Evolutionary conservation across 2,888 invertebrate species (phyloP).

Genomic region (Agonum fuliginosum): DNA sequence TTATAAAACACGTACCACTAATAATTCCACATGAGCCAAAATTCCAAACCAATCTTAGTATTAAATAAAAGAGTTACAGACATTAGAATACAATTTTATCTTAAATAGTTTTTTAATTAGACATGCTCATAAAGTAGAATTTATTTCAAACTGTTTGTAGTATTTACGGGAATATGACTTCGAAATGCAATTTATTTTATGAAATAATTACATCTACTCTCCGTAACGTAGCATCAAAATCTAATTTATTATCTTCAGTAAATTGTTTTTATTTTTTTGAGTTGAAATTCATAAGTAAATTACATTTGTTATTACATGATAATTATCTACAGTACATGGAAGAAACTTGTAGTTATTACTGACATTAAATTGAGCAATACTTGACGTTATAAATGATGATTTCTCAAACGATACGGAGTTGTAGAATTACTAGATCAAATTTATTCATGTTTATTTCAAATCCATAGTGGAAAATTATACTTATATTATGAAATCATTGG

Average conservation of each 20-base stretch:
- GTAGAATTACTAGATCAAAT: slow-evolving; percentile 1
- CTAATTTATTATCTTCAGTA: slow-evolving; percentile 11
- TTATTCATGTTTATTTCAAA: slow-evolving; percentile 14
- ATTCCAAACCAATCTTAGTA: too few species aligned
- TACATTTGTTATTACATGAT: slow-evolving; percentile 2
- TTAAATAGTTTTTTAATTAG: too few species aligned
- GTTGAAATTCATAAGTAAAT: background rate
- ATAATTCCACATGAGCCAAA: too few species aligned
- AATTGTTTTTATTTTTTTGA: slow-evolving; percentile 5
- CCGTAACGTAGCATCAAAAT: slow-evolving; percentile 2
- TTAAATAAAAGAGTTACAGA: too few species aligned
- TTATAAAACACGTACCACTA: too few species aligned
- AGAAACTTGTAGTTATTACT: slow-evolving; percentile 4
- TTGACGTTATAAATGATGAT: slow-evolving; percentile 3
- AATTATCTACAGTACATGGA: background rate
- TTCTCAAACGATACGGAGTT: background rate
- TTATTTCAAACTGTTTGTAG: too few species aligned
- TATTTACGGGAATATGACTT: too few species aligned
- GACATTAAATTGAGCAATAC: slow-evolving; percentile 19
- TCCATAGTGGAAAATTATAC: slow-evolving; percentile 4
- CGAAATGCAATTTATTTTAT: background rate
- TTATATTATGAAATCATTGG: background rate
- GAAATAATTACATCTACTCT: background rate
- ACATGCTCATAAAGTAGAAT: too few species aligned
- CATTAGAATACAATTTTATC: too few species aligned